A percentile compares a stretch with the other conserved stretches of the same genome.
phyloP scores from a whole-genome alignment of 2,888 invertebrate species.

The Drosophila anceps region DNA sequence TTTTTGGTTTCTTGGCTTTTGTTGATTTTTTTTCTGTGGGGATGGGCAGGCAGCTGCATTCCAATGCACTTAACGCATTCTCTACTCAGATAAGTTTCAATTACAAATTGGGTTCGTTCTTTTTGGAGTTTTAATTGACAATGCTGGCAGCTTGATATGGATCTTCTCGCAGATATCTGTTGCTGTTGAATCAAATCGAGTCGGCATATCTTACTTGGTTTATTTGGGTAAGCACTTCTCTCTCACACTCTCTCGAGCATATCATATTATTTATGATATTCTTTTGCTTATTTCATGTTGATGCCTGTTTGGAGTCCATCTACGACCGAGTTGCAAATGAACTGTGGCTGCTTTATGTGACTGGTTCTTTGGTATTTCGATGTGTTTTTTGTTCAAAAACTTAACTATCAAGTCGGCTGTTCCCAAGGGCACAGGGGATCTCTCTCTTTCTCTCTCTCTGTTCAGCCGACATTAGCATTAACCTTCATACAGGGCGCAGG shows the following conservation, averaged over 20 bases:
- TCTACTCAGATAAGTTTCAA: slow-evolving; percentile 70
- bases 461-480: slow-evolving; percentile 54
- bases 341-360: slow-evolving; percentile 25
- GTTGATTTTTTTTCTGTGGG: slow-evolving; percentile 20
- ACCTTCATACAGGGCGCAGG: slow-evolving; percentile 51
- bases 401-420: slow-evolving; percentile 5
- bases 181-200: slow-evolving; percentile 10
- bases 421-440: slow-evolving; percentile 37
- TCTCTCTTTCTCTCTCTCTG: background rate
- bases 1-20: background rate
- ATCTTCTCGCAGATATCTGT: slow-evolving; percentile 38
- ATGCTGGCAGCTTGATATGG: slow-evolving; percentile 56
- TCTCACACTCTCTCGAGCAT: background rate
- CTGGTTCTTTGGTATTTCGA: slow-evolving; percentile 17
- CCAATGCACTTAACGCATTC: slow-evolving; percentile 76
- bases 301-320: slow-evolving; percentile 3
- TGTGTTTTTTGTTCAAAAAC: slow-evolving; percentile 16
- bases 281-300: background rate
- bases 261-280: slow-evolving; percentile 15
- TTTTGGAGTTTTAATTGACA: slow-evolving; percentile 69
- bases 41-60: slow-evolving; percentile 60
- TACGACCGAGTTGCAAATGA: slow-evolving; percentile 11
- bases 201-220: background rate
- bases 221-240: background rate
- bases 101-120: slow-evolving; percentile 74